These are phyloP conservation scores for Hyperoodon ampullatus DNA, from an alignment of 2,113 vertebrate species.

Conservation along the genomic window DNA sequence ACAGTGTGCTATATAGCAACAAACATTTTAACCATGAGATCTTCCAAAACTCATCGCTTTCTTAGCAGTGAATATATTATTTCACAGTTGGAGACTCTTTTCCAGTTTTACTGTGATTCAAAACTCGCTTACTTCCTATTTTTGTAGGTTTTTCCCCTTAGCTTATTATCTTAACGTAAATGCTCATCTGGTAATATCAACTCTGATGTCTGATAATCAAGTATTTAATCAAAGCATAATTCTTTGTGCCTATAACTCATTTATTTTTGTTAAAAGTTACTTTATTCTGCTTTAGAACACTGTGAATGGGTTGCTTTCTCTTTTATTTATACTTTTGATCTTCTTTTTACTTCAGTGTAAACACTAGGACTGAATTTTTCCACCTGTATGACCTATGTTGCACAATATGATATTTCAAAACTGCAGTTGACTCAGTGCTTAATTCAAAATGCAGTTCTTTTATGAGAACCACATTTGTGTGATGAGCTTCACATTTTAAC, in stretches of 20 bases:
- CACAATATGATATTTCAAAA: neutral
- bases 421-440: neutral
- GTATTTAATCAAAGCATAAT: neutral
- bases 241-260: neutral
- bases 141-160: neutral
- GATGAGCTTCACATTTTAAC: neutral
- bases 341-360: constrained; percentile 1
- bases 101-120: neutral
- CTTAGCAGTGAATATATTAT: neutral
- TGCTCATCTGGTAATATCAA: neutral
- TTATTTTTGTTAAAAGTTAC: neutral
- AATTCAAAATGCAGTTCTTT: constrained; percentile 11
- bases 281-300: neutral
- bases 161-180: neutral
- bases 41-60: neutral
- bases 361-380: neutral
- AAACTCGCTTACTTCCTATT: neutral
- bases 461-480: neutral
- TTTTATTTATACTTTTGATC: neutral
- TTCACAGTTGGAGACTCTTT: neutral
- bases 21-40: neutral
- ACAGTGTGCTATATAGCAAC: neutral
- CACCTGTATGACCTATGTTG: neutral
- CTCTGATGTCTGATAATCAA: neutral
- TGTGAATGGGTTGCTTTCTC: neutral